Percentiles rank a stretch among this genome's conserved stretches.
These are phyloP conservation scores for Orthonychiurus folsomi DNA, from an alignment of 2,888 invertebrate genomes.

Conservation along the genomic window DNA sequence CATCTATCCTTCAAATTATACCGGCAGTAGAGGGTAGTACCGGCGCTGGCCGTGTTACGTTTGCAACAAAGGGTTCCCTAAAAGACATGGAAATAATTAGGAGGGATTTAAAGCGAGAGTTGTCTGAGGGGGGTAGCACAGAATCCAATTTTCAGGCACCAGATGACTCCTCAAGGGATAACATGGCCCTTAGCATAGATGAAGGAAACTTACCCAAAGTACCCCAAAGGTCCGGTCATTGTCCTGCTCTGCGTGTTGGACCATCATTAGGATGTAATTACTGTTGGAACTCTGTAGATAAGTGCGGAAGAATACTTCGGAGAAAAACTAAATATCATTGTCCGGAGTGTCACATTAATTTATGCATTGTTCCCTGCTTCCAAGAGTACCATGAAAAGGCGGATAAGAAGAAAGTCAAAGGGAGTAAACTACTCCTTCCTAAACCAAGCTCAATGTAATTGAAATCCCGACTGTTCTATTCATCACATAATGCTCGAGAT, in stretches of 20 bases:
- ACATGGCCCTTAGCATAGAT: not conserved
- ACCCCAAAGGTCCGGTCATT: slow-evolving; percentile 60
- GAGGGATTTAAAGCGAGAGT: slow-evolving; percentile 6
- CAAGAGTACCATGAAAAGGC: slow-evolving; percentile 70
- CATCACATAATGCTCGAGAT: too few relatives aligned
- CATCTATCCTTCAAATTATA: slow-evolving; percentile 30
- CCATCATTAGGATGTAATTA: slow-evolving; percentile 80
- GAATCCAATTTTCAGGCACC: not conserved
- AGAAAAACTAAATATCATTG: slow-evolving; percentile 84
- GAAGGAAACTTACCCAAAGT: not conserved
- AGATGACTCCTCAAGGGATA: slow-evolving; percentile 2
- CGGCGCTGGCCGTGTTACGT: slow-evolving; percentile 13
- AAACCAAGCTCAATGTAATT: slow-evolving; percentile 47
- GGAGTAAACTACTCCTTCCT: slow-evolving; percentile 45
- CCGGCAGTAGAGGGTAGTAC: slow-evolving; percentile 17
- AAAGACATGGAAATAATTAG: slow-evolving; percentile 12
- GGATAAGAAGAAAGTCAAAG: slow-evolving; percentile 41
- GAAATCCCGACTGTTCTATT: too few relatives aligned
- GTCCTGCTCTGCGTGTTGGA: slow-evolving; percentile 71
- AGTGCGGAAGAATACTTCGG: slow-evolving; percentile 67
- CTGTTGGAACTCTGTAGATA: slow-evolving; percentile 83
- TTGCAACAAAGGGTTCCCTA: not conserved
- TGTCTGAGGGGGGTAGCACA: not conserved
- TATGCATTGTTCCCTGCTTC: slow-evolving; percentile 83
- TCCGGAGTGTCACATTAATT: slow-evolving; percentile 78